Base-by-base conservation (phyloP, 2,113 vertebrate genomes). In the Sinosuthora webbiana region DNA sequence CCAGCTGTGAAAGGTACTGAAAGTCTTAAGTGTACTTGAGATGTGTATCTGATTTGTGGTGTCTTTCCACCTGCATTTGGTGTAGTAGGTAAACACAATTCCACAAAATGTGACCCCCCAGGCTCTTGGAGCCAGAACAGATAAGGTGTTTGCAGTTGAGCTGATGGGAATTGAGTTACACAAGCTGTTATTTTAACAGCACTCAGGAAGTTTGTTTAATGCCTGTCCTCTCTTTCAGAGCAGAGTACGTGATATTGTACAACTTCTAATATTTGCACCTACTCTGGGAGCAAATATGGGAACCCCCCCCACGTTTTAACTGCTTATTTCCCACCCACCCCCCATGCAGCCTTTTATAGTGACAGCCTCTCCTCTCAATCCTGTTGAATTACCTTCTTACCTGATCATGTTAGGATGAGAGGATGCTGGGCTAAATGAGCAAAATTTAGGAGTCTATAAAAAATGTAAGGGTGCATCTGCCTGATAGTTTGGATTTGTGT, bases 141-240 rank as follows among this genome's bases (percentile, higher is more conserved):
- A 93, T 90, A 95, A 95, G 63, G 42, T 44, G 9, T 82, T 92
- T 94, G 84, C 81, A 71, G 35, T 42, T 0, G 2, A 67, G 76
- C 50, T 96, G 83, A 83, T 79, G 25, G 87, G 95, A 95, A 93
- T 2, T 18, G 78, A 73, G 45, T 96, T 96, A 50, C 82, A 89
- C 85, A 94, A 95, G 59, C 71, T 69, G 60, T 80, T 95, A 12
- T 69, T 83, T 76, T 90, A 81, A 62, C 30, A 3, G 57, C 42
- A 39, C 45, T 69, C 60, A 20, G 33, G 31, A 50, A 63, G 62
- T 69, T 65, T 35, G 17, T 86, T 80, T 80, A 83, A 57, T 65
- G 37, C 31, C 37, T 49, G 41, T 65, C 73, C 31, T 78, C 39
- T 83, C 21, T 83, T 67, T 44, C 73, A 81, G 33, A 62, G 35